Evolutionary conservation across 2,888 invertebrate genomes (phyloP).

Genomic region (Sicus ferrugineus): DNA sequence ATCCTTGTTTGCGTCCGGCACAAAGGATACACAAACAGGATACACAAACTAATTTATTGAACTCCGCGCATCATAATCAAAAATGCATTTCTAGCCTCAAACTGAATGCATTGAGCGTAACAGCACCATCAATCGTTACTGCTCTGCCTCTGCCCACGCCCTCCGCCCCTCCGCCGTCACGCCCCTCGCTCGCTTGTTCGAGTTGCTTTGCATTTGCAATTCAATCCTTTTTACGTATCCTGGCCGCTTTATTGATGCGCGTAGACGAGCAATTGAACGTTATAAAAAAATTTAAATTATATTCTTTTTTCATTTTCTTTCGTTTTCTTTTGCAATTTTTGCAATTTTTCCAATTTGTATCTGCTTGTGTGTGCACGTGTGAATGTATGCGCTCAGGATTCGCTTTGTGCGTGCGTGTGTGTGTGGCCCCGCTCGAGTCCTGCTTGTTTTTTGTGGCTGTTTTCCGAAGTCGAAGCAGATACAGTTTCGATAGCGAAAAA

Average conservation of each 20-base stretch:
- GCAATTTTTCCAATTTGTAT: too few species aligned
- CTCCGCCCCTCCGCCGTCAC: not conserved
- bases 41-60: conserved; percentile 34
- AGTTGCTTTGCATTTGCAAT: conserved; percentile 20
- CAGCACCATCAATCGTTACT: not conserved
- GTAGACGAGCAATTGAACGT: conserved; percentile 32
- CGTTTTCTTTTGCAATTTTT: too few species aligned
- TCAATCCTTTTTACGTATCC: conserved; percentile 28
- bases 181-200: not conserved
- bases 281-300: conserved; percentile 32
- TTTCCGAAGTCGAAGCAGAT: conserved; percentile 19
- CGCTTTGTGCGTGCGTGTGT: conserved; percentile 10
- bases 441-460: not conserved
- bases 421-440: too few species aligned
- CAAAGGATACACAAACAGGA: conserved; percentile 28
- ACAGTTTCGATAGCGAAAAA: conserved; percentile 23
- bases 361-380: not conserved
- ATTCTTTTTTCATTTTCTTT: conserved; percentile 15
- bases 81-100: conserved; percentile 33
- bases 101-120: not conserved
- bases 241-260: conserved; percentile 21
- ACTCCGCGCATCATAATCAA: conserved; percentile 36
- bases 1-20: conserved; percentile 18
- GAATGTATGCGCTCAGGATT: not conserved
- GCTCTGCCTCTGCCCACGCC: not conserved